Percentiles rank a stretch among this genome's conserved stretches.
Conservation (phyloP, 2,888 invertebrate genomes). For the Tricholauxania praeusta region DNA sequence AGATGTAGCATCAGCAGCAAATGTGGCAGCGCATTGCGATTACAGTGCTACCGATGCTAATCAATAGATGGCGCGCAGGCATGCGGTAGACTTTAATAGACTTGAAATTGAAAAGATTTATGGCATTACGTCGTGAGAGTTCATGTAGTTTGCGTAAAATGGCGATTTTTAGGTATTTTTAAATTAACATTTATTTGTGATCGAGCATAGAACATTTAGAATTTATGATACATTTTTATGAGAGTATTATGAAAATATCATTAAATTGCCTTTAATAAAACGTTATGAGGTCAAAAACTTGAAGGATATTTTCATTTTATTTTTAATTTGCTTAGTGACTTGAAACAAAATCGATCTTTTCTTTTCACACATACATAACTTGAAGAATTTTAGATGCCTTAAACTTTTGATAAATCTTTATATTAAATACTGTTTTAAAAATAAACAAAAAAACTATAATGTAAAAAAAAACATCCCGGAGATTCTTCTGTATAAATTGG, state of each 20-base stretch:
- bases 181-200: conserved; percentile 14
- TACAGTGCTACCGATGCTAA: conserved; percentile 17
- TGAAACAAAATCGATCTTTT: no score
- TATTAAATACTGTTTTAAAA: no score
- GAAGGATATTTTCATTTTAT: neutral
- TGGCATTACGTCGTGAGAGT: neutral
- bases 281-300: neutral
- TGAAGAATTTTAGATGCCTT: no score
- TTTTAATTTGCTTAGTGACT: no score
- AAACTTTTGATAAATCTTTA: no score
- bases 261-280: neutral
- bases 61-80: conserved; percentile 18
- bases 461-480: no score
- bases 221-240: conserved; percentile 10
- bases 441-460: no score
- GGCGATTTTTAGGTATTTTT: conserved; percentile 18
- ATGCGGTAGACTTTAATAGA: conserved; percentile 19
- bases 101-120: conserved; percentile 4
- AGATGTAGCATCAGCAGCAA: neutral
- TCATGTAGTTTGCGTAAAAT: neutral
- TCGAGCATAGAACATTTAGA: neutral
- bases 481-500: no score
- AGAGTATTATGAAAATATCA: neutral
- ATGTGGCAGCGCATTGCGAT: neutral
- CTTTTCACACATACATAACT: no score